Evolutionary conservation across 2,113 vertebrate species (phyloP).

Genomic region (Macquaria ambigua): DNA sequence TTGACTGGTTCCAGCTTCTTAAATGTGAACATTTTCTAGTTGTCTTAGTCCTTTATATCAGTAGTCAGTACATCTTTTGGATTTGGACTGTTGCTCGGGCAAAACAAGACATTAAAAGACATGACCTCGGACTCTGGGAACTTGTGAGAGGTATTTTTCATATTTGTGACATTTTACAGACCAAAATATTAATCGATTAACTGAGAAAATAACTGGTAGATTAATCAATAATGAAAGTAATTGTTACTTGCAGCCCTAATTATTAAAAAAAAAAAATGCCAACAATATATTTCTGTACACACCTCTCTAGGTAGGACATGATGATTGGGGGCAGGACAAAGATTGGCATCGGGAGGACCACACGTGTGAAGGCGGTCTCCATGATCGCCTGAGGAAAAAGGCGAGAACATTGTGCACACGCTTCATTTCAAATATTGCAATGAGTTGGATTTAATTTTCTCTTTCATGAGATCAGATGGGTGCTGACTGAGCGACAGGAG

Average conservation of each 20-base stretch:
- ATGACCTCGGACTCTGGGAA: background rate
- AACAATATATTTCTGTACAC: conserved; percentile 54
- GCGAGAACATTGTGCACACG: conserved; percentile 65
- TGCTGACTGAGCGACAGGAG: conserved; percentile 39
- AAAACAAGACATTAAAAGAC: background rate
- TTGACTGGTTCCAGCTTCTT: background rate
- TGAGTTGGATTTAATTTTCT: conserved; percentile 54
- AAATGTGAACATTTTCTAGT: background rate
- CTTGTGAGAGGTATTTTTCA: background rate
- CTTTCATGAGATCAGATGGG: conserved; percentile 45
- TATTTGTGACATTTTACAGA: background rate
- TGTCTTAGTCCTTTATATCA: background rate
- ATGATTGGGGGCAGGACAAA: conserved; percentile 97
- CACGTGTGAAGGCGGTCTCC: conserved; percentile 95
- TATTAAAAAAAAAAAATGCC: background rate
- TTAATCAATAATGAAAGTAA: background rate
- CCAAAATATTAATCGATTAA: background rate
- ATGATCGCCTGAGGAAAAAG: conserved; percentile 89
- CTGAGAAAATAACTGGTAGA: background rate
- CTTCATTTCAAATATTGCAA: conserved; percentile 52
- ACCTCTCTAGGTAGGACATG: conserved; percentile 99
- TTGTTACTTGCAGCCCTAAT: background rate
- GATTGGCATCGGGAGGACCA: conserved; percentile 98
- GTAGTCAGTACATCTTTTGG: background rate
- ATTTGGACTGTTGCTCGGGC: background rate